These are phyloP conservation scores for Eristalis intricaria DNA, from an alignment of 2,888 invertebrate species.

Conservation along the genomic window DNA sequence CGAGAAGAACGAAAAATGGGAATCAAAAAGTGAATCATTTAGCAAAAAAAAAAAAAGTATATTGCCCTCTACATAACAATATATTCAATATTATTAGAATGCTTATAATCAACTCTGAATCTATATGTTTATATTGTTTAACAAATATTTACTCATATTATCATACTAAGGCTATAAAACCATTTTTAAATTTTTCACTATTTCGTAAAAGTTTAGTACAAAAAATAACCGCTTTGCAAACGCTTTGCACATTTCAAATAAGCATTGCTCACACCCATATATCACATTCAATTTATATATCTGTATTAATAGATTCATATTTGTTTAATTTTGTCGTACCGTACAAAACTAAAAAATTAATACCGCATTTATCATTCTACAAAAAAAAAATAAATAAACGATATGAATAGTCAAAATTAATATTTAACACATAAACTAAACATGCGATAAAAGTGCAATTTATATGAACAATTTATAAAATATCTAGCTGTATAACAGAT, in stretches of 20 bases:
- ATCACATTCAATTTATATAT: background rate
- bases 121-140: background rate
- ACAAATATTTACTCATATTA: background rate
- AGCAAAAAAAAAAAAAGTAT: background rate
- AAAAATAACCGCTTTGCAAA: conserved; percentile 21
- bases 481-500: background rate
- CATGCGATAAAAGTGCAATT: background rate
- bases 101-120: background rate
- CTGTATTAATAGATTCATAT: background rate
- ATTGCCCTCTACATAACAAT: background rate
- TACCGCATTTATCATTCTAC: background rate
- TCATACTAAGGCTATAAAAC: background rate
- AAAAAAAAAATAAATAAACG: background rate
- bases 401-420: background rate
- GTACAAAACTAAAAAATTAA: background rate
- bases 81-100: conserved; percentile 14
- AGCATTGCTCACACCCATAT: background rate
- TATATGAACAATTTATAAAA: background rate
- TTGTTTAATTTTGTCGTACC: no score
- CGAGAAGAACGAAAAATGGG: conserved; percentile 85
- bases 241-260: background rate
- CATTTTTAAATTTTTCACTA: background rate
- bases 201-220: conserved; percentile 46
- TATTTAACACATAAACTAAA: background rate
- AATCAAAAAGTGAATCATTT: conserved; percentile 47